Conservation (phyloP, 2,888 invertebrate species). For the Hirtodrosophila cameraria region DNA sequence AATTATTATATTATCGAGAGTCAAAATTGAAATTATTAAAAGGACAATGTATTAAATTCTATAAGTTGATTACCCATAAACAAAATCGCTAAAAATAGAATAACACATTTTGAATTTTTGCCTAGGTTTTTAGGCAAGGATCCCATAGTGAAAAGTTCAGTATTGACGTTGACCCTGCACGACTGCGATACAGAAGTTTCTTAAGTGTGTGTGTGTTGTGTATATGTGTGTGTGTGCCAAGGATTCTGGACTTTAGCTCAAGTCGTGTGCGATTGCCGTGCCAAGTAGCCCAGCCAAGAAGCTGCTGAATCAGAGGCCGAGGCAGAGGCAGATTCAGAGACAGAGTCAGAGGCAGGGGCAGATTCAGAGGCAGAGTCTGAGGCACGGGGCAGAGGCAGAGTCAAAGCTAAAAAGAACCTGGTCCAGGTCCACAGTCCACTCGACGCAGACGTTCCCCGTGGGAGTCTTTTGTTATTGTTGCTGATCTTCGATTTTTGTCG, state of each 20-base stretch:
- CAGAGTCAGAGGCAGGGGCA: too few species aligned
- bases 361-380: conserved; percentile 17
- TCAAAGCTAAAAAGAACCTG: conserved; percentile 4
- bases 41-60: too few species aligned
- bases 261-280: conserved; percentile 71
- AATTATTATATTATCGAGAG: too few species aligned
- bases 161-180: conserved; percentile 82
- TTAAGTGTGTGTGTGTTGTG: conserved; percentile 18
- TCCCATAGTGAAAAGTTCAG: conserved; percentile 24
- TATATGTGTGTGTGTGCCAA: conserved; percentile 45
- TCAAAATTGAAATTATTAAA: too few species aligned
- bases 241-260: conserved; percentile 59
- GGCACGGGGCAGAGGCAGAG: too few species aligned
- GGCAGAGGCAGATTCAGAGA: not conserved
- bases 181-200: conserved; percentile 82
- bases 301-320: conserved; percentile 38
- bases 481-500: conserved; percentile 76
- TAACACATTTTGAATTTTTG: too few species aligned
- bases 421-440: not conserved
- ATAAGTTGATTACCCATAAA: too few species aligned
- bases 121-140: too few species aligned
- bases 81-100: too few species aligned
- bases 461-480: conserved; percentile 76
- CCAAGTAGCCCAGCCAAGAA: conserved; percentile 30
- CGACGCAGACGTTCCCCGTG: conserved; percentile 60